These are phyloP conservation scores for Spizaetus ornatus DNA, from an alignment of 2,113 vertebrate genomes.

Conservation along the genomic window DNA sequence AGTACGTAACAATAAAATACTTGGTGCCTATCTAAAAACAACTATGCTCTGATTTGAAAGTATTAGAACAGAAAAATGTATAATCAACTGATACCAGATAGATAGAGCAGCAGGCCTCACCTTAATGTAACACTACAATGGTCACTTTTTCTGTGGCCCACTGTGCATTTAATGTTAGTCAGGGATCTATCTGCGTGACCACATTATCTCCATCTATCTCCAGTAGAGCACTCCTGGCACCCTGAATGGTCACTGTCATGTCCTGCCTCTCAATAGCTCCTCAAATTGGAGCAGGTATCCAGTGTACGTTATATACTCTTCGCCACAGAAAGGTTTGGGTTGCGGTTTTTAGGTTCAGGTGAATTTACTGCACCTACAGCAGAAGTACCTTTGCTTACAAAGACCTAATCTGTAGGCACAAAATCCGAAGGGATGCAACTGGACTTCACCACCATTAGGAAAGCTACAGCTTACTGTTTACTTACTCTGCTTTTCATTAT, in stretches of 20 bases:
- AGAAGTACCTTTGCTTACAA: background rate
- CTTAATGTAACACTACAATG: background rate
- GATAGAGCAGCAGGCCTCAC: background rate
- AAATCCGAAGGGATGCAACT: background rate
- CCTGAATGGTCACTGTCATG: rapidly evolving
- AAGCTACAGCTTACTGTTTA: background rate
- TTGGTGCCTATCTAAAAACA: background rate
- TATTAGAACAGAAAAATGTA: background rate
- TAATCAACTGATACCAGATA: background rate
- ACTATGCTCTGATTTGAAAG: background rate
- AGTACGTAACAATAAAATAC: background rate
- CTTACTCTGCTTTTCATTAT: background rate
- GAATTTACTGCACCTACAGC: background rate
- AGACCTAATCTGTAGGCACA: background rate
- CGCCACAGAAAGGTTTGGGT: background rate
- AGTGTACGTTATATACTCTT: background rate
- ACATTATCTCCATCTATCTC: background rate
- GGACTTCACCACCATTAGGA: background rate
- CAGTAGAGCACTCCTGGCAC: background rate
- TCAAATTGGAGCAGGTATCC: background rate
- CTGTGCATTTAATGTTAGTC: no score
- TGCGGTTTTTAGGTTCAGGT: background rate
- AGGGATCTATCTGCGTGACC: rapidly evolving
- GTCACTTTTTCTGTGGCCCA: background rate
- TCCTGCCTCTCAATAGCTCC: background rate